phyloP scores from a whole-genome alignment of 2,113 vertebrate species.

The Microtus oregoni region DNA sequence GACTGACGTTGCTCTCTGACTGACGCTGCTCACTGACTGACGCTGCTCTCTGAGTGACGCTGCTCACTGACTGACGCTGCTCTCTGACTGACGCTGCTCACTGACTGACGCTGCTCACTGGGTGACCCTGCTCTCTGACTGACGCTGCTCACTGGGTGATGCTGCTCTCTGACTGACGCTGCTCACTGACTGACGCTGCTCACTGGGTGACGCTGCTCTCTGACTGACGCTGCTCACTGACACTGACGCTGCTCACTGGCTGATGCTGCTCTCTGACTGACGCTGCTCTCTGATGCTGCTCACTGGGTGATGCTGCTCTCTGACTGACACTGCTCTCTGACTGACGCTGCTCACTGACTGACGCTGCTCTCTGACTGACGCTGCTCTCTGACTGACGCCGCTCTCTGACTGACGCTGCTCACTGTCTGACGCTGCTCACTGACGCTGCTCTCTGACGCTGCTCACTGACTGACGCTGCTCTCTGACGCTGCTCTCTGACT shows the following conservation, averaged over 20 bases:
- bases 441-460: neutral
- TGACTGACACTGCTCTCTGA: neutral
- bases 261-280: neutral
- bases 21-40: neutral
- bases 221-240: neutral
- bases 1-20: fast-evolving
- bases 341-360: neutral
- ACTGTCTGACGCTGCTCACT: neutral
- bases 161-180: too few relatives aligned
- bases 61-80: too few relatives aligned
- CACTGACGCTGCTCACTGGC: neutral
- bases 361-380: neutral
- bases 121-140: neutral
- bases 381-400: too few relatives aligned
- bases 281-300: fast-evolving
- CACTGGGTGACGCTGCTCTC: neutral
- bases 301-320: neutral
- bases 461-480: neutral
- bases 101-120: too few relatives aligned
- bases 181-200: neutral
- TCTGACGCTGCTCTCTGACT: neutral
- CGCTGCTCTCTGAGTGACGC: too few relatives aligned
- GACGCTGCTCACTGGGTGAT: neutral
- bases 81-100: too few relatives aligned
- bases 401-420: neutral